Evolutionary conservation across 2,888 invertebrate species (phyloP), one percentile per base, ranked within the genome.

Genomic region (Zonitis immaculata): DNA sequence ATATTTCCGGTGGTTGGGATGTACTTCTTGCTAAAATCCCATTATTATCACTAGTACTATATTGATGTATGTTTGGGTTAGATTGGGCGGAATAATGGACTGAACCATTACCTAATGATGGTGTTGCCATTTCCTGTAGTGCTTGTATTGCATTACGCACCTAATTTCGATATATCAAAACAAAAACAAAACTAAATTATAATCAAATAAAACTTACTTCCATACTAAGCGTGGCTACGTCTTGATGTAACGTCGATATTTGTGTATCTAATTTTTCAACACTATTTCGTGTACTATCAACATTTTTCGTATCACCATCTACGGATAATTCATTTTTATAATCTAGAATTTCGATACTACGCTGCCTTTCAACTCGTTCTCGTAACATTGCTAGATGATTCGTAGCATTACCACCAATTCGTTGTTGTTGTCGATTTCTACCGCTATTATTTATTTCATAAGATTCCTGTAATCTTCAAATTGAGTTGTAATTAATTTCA

Each of bases 1-100:
- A 88, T 59, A 90, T 89, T 66, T 91, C 91, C 1, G 91, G 89
- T 0, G 91, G 91, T 76, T 91, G 91, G 2, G 91, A 91, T 51
- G 88, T 87, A 70, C 89, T 87, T 53, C 91, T 80, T 1, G 88
- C 88, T 47, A 91, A 79, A 57, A 82, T 76, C 56, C 80, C 81
- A 60, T 73, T 73, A 60, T 73, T 73, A 30, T 73, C 69, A 20
- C 62, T 57, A 20, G 51, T 42, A 66, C 71, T 61, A 67, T 71
- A n/a, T n/a, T n/a, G 47, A 78, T 78, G 62, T 49, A 76, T 71
- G 66, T 79, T 91, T 4, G 91, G 91, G 71, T 91, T 91, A 54
- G 91, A 91, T 70, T 88, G 88, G n/a, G 88, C 89, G 9, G 89
- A 85, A 68, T 83, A 85, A 18, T 79, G 71, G 55, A 66, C 65